A percentile compares a stretch with the other conserved stretches of the same genome.
These are phyloP conservation scores for Hippocampus zosterae DNA, from an alignment of 2,113 vertebrate species.

Conservation along the genomic window DNA sequence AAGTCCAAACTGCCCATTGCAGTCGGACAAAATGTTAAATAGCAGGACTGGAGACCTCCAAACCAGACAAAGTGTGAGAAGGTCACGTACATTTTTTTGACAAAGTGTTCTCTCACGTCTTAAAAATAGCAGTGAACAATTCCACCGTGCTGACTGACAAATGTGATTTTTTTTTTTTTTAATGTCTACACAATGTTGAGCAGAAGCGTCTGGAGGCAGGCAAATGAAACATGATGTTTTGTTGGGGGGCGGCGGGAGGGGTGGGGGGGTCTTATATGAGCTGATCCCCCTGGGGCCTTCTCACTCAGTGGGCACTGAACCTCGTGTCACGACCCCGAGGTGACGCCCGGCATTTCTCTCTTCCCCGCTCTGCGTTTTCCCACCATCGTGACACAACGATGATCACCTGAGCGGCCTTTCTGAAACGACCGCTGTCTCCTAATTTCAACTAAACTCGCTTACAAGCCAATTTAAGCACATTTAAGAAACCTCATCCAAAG, in stretches of 20 bases:
- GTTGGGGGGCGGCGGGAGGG: neutral
- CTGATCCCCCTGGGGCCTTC: conserved; percentile 18
- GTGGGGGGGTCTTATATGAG: conserved; percentile 18
- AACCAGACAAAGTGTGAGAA: neutral
- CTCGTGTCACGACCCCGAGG: conserved; percentile 38
- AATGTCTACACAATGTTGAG: conserved; percentile 31
- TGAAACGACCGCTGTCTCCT: conserved; percentile 33
- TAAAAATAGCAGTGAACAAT: neutral
- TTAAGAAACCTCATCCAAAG: conserved; percentile 27
- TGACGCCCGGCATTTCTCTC: conserved; percentile 56
- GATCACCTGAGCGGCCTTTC: conserved; percentile 23
- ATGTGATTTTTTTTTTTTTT: conserved; percentile 12
- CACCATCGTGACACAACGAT: conserved; percentile 32
- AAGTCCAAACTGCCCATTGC: neutral
- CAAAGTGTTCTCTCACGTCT: neutral
- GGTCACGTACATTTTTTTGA: neutral
- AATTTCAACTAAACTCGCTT: conserved; percentile 32
- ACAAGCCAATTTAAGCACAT: conserved; percentile 27
- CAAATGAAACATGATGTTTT: conserved; percentile 46
- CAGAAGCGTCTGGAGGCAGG: conserved; percentile 17
- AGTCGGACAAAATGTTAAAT: neutral
- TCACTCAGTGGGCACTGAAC: conserved; percentile 27
- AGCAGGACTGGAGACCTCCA: neutral
- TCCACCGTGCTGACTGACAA: conserved; percentile 18
- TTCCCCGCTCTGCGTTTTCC: conserved; percentile 55